Percentiles rank a stretch among this genome's conserved stretches.
Evolutionary conservation across 1,140 invertebrate genomes (phyloP).

Genomic region (Anadara kagoshimensis): DNA sequence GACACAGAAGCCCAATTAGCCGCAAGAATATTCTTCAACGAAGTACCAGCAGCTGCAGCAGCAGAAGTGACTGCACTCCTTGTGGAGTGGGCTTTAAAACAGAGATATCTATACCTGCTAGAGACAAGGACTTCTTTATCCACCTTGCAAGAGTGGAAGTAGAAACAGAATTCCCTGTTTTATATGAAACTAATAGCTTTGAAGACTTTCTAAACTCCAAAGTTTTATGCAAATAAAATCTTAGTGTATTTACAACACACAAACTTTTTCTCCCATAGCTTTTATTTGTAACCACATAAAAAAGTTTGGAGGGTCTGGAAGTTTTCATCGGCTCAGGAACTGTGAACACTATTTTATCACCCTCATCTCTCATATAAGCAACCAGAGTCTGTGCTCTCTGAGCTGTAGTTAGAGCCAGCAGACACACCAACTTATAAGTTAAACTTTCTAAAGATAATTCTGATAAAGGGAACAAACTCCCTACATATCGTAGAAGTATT

Average conservation of each 20-base stretch:
- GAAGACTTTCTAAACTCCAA: constrained; percentile 11
- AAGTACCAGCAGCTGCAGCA: constrained; percentile 6
- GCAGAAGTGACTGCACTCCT: constrained; percentile 17
- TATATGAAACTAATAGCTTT: constrained; percentile 29
- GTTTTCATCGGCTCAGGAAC: constrained; percentile 13
- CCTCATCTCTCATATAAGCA: not conserved
- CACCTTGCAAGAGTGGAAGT: constrained; percentile 35
- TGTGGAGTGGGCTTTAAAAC: constrained; percentile 35
- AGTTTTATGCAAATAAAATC: constrained; percentile 25
- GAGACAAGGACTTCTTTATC: constrained; percentile 23
- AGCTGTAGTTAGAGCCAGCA: constrained; percentile 25
- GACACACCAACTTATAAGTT: constrained; percentile 3
- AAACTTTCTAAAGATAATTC: constrained; percentile 17
- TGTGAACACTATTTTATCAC: not conserved
- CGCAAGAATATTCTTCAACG: constrained; percentile 21
- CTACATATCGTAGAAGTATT: constrained; percentile 23
- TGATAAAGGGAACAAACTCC: not conserved
- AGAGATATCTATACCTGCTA: constrained; percentile 24
- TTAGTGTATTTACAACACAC: constrained; percentile 17
- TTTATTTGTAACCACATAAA: not conserved
- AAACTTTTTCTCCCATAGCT: not conserved
- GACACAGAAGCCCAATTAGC: constrained; percentile 27
- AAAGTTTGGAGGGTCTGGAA: not conserved
- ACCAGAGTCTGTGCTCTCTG: constrained; percentile 25
- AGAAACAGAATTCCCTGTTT: constrained; percentile 16